Conservation (phyloP, 1,140 invertebrate genomes). For the Macrostomum lignano region DNA sequence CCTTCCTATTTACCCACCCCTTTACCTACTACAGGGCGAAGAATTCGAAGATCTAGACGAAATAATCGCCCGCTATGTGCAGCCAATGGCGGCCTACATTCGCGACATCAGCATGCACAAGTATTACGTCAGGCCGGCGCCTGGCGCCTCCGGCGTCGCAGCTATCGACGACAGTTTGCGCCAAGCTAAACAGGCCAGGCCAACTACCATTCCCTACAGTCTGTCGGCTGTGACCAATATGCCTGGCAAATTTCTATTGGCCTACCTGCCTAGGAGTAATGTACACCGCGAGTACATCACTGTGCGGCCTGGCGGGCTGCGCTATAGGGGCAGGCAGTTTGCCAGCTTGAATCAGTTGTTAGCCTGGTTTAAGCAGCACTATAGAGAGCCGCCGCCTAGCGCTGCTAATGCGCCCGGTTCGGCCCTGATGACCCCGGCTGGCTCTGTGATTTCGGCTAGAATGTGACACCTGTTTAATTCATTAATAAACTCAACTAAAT, state of each 20-base stretch:
- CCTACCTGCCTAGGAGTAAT: slow-evolving; percentile 56
- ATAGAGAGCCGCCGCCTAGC: slow-evolving; percentile 67
- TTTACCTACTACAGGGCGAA: too few relatives aligned
- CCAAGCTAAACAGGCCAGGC: slow-evolving; percentile 20
- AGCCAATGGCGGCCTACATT: slow-evolving; percentile 69
- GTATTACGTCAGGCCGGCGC: slow-evolving; percentile 36
- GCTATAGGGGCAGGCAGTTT: slow-evolving; percentile 60
- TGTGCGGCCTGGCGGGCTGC: slow-evolving; percentile 62
- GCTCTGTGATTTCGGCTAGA: too few relatives aligned
- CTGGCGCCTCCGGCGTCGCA: background rate
- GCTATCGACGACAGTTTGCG: slow-evolving; percentile 6
- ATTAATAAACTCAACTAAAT: too few relatives aligned
- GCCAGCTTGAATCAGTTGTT: slow-evolving; percentile 50
- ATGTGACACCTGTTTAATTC: too few relatives aligned
- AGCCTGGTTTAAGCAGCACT: slow-evolving; percentile 92
- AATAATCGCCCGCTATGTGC: slow-evolving; percentile 79
- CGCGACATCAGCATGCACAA: slow-evolving; percentile 66
- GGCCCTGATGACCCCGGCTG: too few relatives aligned
- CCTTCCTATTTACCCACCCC: too few relatives aligned
- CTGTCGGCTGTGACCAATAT: slow-evolving; percentile 35
- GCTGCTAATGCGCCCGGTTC: too few relatives aligned
- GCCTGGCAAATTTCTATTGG: slow-evolving; percentile 75
- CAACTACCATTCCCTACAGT: slow-evolving; percentile 24
- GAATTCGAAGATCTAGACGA: slow-evolving; percentile 95
- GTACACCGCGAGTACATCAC: slow-evolving; percentile 57